A percentile compares a stretch with the other conserved stretches of the same genome.
Conservation (phyloP, 37 sponge, comb jelly and placozoan genomes). For the Axinella damicornis region DNA sequence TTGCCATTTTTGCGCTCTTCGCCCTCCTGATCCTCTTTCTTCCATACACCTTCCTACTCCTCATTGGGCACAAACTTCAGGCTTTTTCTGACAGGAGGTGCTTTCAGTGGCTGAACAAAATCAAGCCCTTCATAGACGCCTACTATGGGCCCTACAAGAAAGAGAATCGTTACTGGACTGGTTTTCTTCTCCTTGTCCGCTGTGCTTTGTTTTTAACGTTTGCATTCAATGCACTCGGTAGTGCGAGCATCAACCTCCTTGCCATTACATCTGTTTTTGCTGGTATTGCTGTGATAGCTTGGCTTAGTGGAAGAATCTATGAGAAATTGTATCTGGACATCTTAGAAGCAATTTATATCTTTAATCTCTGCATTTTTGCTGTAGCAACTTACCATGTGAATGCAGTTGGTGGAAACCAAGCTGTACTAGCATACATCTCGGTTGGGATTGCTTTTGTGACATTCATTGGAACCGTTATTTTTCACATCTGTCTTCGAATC, state of each 20-base stretch:
- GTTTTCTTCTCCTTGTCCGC: slow-evolving; percentile 15
- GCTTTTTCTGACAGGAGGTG: neutral
- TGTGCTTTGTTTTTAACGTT: neutral
- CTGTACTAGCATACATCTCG: too few relatives aligned
- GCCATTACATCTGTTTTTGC: neutral
- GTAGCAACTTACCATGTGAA: neutral
- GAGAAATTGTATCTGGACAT: neutral
- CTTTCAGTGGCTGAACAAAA: neutral
- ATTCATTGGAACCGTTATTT: too few relatives aligned
- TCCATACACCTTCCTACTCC: slow-evolving; percentile 20
- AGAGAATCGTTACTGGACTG: slow-evolving; percentile 23
- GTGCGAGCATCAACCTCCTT: neutral
- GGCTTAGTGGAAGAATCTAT: neutral
- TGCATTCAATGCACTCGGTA: neutral
- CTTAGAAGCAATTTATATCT: neutral
- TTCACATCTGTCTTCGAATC: too few relatives aligned
- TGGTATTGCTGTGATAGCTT: neutral
- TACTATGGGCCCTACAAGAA: slow-evolving; percentile 13
- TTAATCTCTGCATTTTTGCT: neutral
- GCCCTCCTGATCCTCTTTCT: slow-evolving; percentile 2
- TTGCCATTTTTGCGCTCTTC: neutral
- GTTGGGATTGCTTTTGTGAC: too few relatives aligned
- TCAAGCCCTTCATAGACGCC: slow-evolving; percentile 19
- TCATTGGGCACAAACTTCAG: neutral
- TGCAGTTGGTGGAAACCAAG: too few relatives aligned